Percentiles rank a stretch among this genome's conserved stretches.
Conservation (phyloP, 2,888 invertebrate genomes). For the Amaurobius ferox region DNA sequence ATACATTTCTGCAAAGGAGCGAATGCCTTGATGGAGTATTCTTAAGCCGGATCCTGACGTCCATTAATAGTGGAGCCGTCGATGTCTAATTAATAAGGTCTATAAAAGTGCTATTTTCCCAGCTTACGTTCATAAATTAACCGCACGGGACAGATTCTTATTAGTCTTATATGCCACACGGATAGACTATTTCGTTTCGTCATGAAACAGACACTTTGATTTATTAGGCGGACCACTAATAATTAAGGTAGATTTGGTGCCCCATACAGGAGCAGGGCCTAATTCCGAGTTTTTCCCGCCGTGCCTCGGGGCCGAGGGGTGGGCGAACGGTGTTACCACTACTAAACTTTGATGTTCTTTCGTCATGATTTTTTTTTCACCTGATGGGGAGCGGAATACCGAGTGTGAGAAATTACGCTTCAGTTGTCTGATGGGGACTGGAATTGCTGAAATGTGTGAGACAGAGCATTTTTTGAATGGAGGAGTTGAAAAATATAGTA, state of each 20-base stretch:
- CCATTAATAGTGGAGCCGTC: slow-evolving; percentile 60
- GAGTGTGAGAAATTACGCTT: background rate
- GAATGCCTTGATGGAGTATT: slow-evolving; percentile 26
- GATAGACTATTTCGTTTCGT: slow-evolving; percentile 60
- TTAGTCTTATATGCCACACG: slow-evolving; percentile 61
- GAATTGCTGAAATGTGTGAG: no score
- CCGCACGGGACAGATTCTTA: slow-evolving; percentile 49
- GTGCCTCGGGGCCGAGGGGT: slow-evolving; percentile 25
- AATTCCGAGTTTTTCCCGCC: slow-evolving; percentile 20
- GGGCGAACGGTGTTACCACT: slow-evolving; percentile 26
- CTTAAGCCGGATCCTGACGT: slow-evolving; percentile 52
- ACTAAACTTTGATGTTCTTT: slow-evolving; percentile 43
- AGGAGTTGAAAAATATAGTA: no score
- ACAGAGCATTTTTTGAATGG: no score
- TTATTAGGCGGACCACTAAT: slow-evolving; percentile 59
- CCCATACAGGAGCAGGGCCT: slow-evolving; percentile 45
- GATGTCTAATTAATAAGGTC: slow-evolving; percentile 65
- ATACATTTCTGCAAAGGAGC: background rate
- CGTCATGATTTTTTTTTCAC: slow-evolving; percentile 44
- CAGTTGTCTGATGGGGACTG: background rate
- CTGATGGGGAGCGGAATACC: background rate
- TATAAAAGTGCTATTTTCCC: slow-evolving; percentile 60
- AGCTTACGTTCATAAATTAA: slow-evolving; percentile 63
- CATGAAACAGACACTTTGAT: slow-evolving; percentile 62
- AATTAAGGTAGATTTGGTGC: slow-evolving; percentile 43